These are phyloP conservation scores for Melanotaenia parkinsoni DNA, from an alignment of 2,797 vertebrate species.

Conservation along the genomic window DNA sequence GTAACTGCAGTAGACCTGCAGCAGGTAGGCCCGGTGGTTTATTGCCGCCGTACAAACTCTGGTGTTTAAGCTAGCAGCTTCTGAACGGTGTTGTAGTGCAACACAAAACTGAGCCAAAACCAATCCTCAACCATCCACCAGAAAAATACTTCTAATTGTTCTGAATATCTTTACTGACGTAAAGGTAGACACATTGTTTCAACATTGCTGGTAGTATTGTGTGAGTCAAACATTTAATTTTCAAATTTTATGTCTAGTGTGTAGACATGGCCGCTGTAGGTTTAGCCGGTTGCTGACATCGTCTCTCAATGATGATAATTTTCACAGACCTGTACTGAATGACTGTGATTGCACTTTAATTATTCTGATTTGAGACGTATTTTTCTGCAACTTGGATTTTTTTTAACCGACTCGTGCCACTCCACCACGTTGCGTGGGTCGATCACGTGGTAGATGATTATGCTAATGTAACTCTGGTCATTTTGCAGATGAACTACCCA, in stretches of 20 bases:
- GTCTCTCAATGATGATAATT: slow-evolving; percentile 83
- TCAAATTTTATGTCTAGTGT: neutral
- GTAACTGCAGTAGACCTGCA: accelerated
- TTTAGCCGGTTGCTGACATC: neutral
- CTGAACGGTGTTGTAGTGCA: accelerated
- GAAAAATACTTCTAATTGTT: accelerated
- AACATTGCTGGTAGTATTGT: neutral
- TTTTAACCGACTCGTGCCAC: accelerated
- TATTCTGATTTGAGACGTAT: slow-evolving; percentile 78
- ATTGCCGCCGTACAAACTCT: accelerated
- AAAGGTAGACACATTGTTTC: accelerated
- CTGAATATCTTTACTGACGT: accelerated
- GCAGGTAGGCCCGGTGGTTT: accelerated
- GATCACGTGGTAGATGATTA: slow-evolving; percentile 48
- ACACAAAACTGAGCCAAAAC: accelerated
- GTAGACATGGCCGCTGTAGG: neutral
- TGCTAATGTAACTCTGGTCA: accelerated
- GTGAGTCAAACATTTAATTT: accelerated
- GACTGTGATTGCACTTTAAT: slow-evolving; percentile 77
- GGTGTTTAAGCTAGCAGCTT: neutral
- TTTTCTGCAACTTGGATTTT: accelerated
- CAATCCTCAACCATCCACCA: slow-evolving; percentile 65
- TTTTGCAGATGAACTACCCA: neutral
- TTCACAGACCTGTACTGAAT: slow-evolving; percentile 88
- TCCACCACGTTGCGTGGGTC: neutral